Base-by-base conservation (phyloP, 1,140 invertebrate species). In the Drosophila insularis region DNA sequence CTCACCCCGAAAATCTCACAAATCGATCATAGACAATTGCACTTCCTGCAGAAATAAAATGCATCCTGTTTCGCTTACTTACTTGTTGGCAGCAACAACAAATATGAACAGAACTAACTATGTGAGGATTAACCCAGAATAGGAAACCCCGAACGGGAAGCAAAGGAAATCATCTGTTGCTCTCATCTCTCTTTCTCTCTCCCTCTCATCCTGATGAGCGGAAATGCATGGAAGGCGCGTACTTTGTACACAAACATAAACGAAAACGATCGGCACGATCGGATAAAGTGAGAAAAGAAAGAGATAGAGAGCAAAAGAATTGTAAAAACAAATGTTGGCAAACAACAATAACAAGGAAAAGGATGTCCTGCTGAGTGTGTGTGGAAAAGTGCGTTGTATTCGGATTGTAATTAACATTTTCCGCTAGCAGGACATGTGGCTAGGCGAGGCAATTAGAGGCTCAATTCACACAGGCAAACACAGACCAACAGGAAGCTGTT, bases 301-400 rank as follows among this genome's bases (percentile, higher is more conserved):
- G 19, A 27, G 2, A 60, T 27, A 53, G 32, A 6, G 37, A 61
- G 50, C 14, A 35, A 31, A 23, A 21, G 37, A 68, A 43, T 81
- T 71, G 79, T 77, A 81, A 81, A 78, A 81, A 81, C 78, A 79
- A 81, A 79, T 79, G 81, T 84, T 80, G 78, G 76, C 78, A 85
- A 79, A 82, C 81, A 90, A 90, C 87, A 90, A 90, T 84, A 85
- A 84, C 73, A 87, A 87, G 87, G 80, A 90, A 90, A 84, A 87
- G 87, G 87, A 90, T 90, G 87, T 90, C 79, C 77, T 90, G 85
- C 80, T 80, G 79, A 79, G 61, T 46, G 54, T 27, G 54, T 63
- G 63, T 54, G 69, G 63, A 81, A 85, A 85, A 81, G 59, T 80
- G 81, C 80, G 63, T 78, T 75, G 67, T 63, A 60, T 13, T 39